A percentile compares a stretch with the other conserved stretches of the same genome.
Evolutionary conservation across 2,797 vertebrate genomes (phyloP).

Genomic region (Chiloscyllium punctatum): DNA sequence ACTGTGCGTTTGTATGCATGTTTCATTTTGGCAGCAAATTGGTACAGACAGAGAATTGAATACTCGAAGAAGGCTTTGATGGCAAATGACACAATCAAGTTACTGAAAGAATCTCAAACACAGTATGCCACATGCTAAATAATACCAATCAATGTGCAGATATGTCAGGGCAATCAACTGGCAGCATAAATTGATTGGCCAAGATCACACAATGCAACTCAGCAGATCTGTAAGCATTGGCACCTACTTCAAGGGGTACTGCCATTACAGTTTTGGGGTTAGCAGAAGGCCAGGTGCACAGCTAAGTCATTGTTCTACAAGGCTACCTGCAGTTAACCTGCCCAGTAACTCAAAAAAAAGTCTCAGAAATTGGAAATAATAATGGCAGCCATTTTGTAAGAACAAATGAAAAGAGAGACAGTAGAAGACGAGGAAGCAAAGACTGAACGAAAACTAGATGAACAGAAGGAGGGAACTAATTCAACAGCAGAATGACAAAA

Average conservation of each 20-base stretch:
- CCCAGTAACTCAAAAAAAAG: not conserved
- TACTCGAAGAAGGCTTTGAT: not conserved
- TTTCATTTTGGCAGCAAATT: not conserved
- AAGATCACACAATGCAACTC: not conserved
- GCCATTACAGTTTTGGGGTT: not conserved
- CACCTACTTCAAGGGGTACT: not conserved
- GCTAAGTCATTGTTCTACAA: not conserved
- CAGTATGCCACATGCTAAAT: not conserved
- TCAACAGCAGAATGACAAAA: not conserved
- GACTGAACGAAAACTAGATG: not conserved
- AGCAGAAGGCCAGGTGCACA: constrained; percentile 6
- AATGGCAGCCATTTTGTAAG: not conserved
- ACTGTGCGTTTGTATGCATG: not conserved
- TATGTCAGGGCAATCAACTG: not conserved
- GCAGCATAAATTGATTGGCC: not conserved
- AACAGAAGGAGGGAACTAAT: constrained; percentile 10
- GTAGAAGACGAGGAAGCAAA: not conserved
- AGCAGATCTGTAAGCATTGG: not conserved
- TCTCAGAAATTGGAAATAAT: not conserved
- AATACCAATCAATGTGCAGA: not conserved
- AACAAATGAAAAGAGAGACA: not conserved
- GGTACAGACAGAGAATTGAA: not conserved
- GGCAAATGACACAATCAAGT: not conserved
- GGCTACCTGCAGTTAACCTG: not conserved
- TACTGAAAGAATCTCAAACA: not conserved